Evolutionary conservation across 2,888 invertebrate species (phyloP).

Genomic region (Neoitamus cyanurus): DNA sequence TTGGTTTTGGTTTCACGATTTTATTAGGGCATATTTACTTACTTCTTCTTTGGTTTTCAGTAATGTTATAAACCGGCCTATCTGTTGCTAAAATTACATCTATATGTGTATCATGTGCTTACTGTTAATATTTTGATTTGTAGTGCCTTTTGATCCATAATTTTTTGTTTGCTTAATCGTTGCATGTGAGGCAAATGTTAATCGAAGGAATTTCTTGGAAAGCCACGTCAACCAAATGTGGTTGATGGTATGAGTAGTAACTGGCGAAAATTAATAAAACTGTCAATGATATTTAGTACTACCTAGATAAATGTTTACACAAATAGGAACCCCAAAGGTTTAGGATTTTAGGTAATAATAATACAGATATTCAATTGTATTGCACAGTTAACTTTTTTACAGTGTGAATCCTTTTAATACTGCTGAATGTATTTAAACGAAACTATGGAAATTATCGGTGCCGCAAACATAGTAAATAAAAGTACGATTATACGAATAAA

Average conservation of each 20-base stretch:
- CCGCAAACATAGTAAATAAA: not conserved
- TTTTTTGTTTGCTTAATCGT: not conserved
- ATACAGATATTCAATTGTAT: too few relatives aligned
- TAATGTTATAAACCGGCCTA: not conserved
- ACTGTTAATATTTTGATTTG: not conserved
- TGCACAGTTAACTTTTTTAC: too few relatives aligned
- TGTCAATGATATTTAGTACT: too few relatives aligned
- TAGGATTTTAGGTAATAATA: too few relatives aligned
- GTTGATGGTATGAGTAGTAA: too few relatives aligned
- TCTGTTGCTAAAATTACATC: not conserved
- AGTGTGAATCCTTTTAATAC: too few relatives aligned
- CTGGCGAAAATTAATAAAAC: too few relatives aligned
- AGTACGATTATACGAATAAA: not conserved
- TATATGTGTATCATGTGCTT: not conserved
- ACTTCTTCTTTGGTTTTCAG: not conserved
- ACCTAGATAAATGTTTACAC: too few relatives aligned
- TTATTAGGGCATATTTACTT: not conserved
- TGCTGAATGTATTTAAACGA: not conserved
- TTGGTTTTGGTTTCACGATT: conserved; percentile 9
- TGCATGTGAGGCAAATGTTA: not conserved
- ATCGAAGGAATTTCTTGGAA: too few relatives aligned
- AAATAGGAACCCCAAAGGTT: too few relatives aligned
- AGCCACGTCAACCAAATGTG: too few relatives aligned
- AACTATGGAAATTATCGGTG: not conserved
- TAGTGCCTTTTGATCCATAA: conserved; percentile 16